A percentile compares a stretch with the other conserved stretches of the same genome.
Conservation (phyloP, 2,797 vertebrate species). For the Phaenicophaeus curvirostris region DNA sequence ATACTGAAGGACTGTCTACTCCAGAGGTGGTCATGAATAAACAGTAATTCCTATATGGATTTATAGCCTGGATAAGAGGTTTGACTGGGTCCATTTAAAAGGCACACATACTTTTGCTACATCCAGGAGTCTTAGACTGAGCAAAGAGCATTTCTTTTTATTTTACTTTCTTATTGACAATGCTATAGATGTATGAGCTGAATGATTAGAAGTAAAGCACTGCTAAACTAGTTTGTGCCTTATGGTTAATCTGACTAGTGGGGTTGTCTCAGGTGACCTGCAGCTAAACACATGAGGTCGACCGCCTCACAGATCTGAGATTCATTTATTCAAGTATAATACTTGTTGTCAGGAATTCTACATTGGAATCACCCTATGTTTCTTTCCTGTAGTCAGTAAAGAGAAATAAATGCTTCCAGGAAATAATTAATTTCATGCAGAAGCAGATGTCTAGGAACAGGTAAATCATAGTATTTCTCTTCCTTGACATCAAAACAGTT, state of each 20-base stretch:
- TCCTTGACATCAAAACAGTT: neutral
- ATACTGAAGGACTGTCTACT: neutral
- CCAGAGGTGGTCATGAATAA: neutral
- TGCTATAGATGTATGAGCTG: neutral
- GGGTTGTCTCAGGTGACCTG: neutral
- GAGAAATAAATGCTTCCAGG: neutral
- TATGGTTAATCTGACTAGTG: neutral
- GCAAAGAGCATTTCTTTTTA: neutral
- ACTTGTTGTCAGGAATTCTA: neutral
- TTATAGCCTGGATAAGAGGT: neutral
- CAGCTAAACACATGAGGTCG: neutral
- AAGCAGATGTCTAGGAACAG: neutral
- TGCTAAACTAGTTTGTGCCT: neutral
- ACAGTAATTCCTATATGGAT: neutral
- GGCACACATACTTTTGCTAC: neutral
- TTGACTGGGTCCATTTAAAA: neutral
- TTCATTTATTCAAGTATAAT: neutral
- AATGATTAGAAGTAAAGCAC: neutral
- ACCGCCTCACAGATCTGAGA: neutral
- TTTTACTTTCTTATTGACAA: neutral
- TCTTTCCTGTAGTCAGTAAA: neutral
- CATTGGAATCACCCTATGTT: neutral
- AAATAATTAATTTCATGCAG: neutral
- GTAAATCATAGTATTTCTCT: neutral
- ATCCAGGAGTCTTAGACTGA: neutral